These are phyloP conservation scores for Spondyliosoma cantharus DNA, from an alignment of 2,797 vertebrate genomes.

Conservation along the genomic window DNA sequence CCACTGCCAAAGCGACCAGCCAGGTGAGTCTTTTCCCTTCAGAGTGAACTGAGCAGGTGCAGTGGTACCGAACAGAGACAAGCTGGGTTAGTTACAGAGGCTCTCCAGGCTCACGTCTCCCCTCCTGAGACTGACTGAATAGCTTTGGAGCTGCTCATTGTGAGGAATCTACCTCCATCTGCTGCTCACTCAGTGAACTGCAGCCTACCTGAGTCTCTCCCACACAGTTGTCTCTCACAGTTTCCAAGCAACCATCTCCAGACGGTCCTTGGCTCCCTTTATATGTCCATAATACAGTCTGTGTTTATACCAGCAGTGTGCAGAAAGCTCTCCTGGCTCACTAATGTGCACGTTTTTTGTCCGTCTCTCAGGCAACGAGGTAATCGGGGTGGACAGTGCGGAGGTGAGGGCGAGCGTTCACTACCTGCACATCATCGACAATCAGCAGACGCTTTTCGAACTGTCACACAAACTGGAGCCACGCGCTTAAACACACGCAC, in stretches of 20 bases:
- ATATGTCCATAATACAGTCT: conserved; percentile 21
- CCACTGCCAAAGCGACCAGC: conserved; percentile 94
- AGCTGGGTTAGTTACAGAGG: background rate
- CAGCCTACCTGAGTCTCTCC: background rate
- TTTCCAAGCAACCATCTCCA: conserved; percentile 78
- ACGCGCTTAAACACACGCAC: conserved; percentile 79
- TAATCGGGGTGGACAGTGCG: conserved; percentile 89
- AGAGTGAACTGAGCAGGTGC: background rate
- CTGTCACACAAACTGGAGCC: conserved; percentile 98
- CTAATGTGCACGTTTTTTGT: conserved; percentile 31
- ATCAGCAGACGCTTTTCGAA: conserved; percentile 97
- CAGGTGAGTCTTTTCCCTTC: conserved; percentile 81
- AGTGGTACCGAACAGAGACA: background rate
- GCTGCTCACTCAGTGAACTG: conserved; percentile 40
- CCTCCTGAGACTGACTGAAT: background rate
- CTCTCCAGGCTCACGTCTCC: background rate
- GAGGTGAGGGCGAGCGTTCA: conserved; percentile 91
- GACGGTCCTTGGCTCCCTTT: conserved; percentile 43
- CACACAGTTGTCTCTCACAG: conserved; percentile 47
- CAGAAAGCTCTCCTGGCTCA: conserved; percentile 18
- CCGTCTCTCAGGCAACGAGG: conserved; percentile 87
- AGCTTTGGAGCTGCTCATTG: background rate
- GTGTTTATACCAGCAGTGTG: conserved; percentile 24
- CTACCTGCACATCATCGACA: conserved; percentile 95
- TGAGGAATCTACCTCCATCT: conserved; percentile 49